Base-by-base conservation (phyloP, 2,113 vertebrate species). In the Prietella phreatophila region DNA sequence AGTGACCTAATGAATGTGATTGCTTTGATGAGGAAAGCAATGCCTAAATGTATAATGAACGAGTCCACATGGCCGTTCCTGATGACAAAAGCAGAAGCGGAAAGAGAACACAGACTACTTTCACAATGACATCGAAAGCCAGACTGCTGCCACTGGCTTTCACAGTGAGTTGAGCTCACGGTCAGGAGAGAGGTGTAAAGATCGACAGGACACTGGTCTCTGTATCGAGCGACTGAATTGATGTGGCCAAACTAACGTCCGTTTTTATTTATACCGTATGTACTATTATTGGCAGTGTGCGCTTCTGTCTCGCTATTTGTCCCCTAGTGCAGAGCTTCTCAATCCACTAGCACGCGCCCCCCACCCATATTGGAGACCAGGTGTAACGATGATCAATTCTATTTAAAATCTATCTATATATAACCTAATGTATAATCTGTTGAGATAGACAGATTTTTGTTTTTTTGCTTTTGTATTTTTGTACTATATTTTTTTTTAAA, bases 1-100 rank as follows among this genome's bases (percentile, higher is more conserved):
- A 50, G 65, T 63, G 30, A 86, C 84, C 65, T 86, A 86, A 86
- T 86, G 36, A 84, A 58, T 85, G 55, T 14, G 76, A 83, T 60
- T 88, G 36, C 73, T 81, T 53, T 61, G 60, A 75, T 47, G 60
- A 55, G 82, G 30, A 88, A 88, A 84, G 69, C 5, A 3, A 87
- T 50, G 3, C 19, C 36, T 53, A 36, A 7, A 15, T 50, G 27
- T 61, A 39, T 61, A 39, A 50, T 69, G 63, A 90, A 81, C 65
- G 6, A 73, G 65, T 84, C 39, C 65, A 50, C 39, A 2, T 69
- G 33, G 71, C 20, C 13, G 50, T 87, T 58, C 30, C 33, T 84
- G 67, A 82, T 65, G 65, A 55, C 7, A n/a, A 79, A 58, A 83
- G 42, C 50, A 80, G 33, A 80, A 63, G 55, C 8, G 3, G 33